phyloP scores from a whole-genome alignment of 2,797 vertebrate genomes.

The Oryzias sinensis region DNA sequence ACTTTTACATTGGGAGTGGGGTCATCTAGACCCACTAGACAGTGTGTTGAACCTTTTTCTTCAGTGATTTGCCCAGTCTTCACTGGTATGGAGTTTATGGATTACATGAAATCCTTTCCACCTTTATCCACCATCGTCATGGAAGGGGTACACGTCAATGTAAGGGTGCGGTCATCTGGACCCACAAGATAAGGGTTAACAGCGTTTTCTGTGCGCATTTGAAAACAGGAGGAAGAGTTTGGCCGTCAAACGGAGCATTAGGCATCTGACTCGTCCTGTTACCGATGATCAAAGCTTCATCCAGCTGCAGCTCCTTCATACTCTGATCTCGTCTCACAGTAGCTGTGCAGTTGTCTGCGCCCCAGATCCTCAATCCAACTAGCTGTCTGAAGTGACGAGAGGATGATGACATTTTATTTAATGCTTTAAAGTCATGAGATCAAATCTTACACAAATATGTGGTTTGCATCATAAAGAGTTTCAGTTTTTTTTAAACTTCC shows the following conservation, averaged over 20 bases:
- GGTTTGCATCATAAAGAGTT: neutral
- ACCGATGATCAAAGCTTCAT: neutral
- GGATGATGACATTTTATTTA: neutral
- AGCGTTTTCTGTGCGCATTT: neutral
- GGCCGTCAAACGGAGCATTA: neutral
- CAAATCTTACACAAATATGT: neutral
- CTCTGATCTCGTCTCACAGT: neutral
- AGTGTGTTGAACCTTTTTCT: no score
- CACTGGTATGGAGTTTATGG: no score
- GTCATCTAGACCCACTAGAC: no score
- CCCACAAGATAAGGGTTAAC: neutral
- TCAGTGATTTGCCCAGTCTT: no score
- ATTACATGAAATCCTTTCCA: no score
- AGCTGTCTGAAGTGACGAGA: neutral
- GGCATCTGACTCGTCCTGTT: rapidly evolving
- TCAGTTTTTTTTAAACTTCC: no score
- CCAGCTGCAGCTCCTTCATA: neutral
- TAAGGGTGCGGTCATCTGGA: no score
- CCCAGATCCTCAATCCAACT: neutral
- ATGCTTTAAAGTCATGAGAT: neutral
- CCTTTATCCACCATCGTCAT: no score
- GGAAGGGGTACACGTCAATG: no score
- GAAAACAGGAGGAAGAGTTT: neutral
- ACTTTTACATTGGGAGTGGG: no score
- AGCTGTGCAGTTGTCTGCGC: constrained; percentile 2